Percentiles rank a stretch among this genome's conserved stretches.
Conservation (phyloP, 2,113 vertebrate genomes). For the Monopterus albus region DNA sequence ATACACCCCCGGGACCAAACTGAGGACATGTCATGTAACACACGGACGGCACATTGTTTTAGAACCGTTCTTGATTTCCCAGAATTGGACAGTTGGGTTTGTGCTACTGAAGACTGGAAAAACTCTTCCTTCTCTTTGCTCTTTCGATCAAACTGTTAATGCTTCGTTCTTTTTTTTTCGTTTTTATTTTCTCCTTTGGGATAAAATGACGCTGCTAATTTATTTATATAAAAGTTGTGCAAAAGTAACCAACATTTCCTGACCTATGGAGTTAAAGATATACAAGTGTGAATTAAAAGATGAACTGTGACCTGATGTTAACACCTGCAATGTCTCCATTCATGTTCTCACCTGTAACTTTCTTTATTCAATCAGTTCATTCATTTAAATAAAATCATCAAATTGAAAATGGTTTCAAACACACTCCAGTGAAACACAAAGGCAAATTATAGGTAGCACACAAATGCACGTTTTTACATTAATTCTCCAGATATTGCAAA, state of each 20-base stretch:
- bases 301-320: slow-evolving; percentile 49
- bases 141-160: slow-evolving; percentile 1
- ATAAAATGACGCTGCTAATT: slow-evolving; percentile 79
- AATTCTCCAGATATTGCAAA: too few relatives aligned
- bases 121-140: background rate
- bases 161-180: background rate
- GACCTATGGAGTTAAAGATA: slow-evolving; percentile 76
- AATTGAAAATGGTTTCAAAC: too few relatives aligned
- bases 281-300: slow-evolving; percentile 88
- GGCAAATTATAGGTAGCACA: too few relatives aligned
- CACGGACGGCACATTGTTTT: background rate
- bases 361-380: too few relatives aligned
- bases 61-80: background rate
- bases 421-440: too few relatives aligned
- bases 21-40: slow-evolving; percentile 10
- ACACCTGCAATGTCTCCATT: slow-evolving; percentile 29
- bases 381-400: too few relatives aligned
- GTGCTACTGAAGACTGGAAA: background rate
- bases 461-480: too few relatives aligned
- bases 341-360: background rate
- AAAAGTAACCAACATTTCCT: slow-evolving; percentile 85
- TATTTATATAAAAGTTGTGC: slow-evolving; percentile 76
- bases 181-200: background rate
- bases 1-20: slow-evolving; percentile 66
- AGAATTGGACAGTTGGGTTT: background rate